Evolutionary conservation across 1,140 invertebrate genomes (phyloP).

Genomic region (Trichonephila clavata): DNA sequence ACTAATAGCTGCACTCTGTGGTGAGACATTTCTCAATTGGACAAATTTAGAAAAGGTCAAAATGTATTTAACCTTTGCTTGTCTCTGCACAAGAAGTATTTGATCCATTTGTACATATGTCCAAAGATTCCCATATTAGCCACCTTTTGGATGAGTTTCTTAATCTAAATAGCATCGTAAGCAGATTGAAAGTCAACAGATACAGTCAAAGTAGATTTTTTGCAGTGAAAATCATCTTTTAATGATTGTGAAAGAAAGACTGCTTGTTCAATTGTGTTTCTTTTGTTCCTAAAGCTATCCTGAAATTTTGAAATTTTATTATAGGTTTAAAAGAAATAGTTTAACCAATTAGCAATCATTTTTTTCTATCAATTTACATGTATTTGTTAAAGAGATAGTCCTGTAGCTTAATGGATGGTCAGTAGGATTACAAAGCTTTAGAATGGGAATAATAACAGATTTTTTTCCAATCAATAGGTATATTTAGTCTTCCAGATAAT

Average conservation of each 20-base stretch:
- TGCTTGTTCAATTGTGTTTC: not conserved
- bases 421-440: too few species aligned
- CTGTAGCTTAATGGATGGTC: too few species aligned
- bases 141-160: not conserved
- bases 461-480: slow-evolving; percentile 37
- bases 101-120: too few species aligned
- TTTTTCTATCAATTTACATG: too few species aligned
- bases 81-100: too few species aligned
- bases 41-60: not conserved
- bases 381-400: too few species aligned
- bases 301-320: too few species aligned
- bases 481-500: slow-evolving; percentile 8
- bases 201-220: too few species aligned
- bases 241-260: not conserved
- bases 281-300: not conserved
- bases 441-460: not conserved
- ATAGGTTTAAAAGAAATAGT: too few species aligned
- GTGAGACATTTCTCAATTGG: not conserved
- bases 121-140: not conserved
- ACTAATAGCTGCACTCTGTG: not conserved
- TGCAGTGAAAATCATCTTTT: not conserved
- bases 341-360: too few species aligned
- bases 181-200: not conserved
- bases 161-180: not conserved
- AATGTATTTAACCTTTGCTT: too few species aligned